Conservation (phyloP, 2,113 vertebrate genomes). For the Edolisoma coerulescens region DNA sequence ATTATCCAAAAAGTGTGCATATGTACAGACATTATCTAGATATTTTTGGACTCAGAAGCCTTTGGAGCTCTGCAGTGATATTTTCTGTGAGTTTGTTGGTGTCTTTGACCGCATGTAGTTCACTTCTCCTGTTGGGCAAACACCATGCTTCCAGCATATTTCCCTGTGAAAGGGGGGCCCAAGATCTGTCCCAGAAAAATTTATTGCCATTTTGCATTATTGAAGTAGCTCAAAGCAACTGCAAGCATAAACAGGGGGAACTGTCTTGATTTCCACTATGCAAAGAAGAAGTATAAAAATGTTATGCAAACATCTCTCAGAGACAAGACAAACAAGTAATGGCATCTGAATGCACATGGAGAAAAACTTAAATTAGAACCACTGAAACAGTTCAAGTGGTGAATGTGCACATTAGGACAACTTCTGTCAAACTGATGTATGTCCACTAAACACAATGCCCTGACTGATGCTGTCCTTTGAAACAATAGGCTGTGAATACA, state of each 20-base stretch:
- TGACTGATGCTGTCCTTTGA: not conserved
- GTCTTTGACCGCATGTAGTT: not conserved
- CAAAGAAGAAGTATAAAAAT: accelerated
- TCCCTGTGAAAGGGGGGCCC: not conserved
- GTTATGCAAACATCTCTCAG: not conserved
- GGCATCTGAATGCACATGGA: not conserved
- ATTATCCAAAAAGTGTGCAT: not conserved
- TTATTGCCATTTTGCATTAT: not conserved
- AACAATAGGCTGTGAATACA: not conserved
- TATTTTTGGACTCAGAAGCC: not conserved
- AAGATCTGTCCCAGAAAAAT: not conserved
- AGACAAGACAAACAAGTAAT: not conserved
- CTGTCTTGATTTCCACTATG: not conserved
- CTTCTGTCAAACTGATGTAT: not conserved
- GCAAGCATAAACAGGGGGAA: not conserved
- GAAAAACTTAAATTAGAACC: not conserved
- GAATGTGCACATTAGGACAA: not conserved
- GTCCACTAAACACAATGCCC: not conserved
- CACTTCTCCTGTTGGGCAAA: not conserved
- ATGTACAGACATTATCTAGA: not conserved
- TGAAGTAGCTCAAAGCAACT: not conserved
- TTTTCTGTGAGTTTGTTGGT: not conserved
- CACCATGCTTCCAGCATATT: not conserved
- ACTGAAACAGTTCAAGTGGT: not conserved
- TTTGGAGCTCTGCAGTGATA: not conserved